Evolutionary conservation across 2,888 invertebrate species (phyloP).

Genomic region (Leptinotarsa haldemani): DNA sequence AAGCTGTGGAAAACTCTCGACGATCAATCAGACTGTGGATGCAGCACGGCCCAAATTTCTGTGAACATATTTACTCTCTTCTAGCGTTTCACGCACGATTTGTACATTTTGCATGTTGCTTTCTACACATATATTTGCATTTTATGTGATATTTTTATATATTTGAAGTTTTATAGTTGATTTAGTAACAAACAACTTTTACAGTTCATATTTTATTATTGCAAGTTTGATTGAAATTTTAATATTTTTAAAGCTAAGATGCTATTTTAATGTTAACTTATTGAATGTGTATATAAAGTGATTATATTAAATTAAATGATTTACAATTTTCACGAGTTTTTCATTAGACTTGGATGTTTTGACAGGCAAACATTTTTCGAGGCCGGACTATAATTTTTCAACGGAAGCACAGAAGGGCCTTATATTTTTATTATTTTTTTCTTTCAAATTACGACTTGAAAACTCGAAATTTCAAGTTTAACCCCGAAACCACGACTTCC

Average conservation of each 20-base stretch:
- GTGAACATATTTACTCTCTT: not conserved
- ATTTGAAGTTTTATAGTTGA: constrained; percentile 29
- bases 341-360: not conserved
- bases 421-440: too few species aligned
- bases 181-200: not conserved
- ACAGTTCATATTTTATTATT: constrained; percentile 5
- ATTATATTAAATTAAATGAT: constrained; percentile 6
- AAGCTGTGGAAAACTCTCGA: not conserved
- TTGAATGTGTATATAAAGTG: constrained; percentile 17
- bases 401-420: too few species aligned
- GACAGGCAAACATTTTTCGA: too few species aligned
- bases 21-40: not conserved
- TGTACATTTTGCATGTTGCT: not conserved
- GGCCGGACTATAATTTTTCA: too few species aligned
- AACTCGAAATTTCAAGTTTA: too few species aligned
- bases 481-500: too few species aligned
- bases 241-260: constrained; percentile 6
- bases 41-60: not conserved
- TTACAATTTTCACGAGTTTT: not conserved
- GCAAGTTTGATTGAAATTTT: constrained; percentile 5
- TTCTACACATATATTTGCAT: constrained; percentile 1
- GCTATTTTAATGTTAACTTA: constrained; percentile 23
- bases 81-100: not conserved
- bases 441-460: too few species aligned
- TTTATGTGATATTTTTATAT: constrained; percentile 23